Evolutionary conservation across 1,140 invertebrate genomes (phyloP), one percentile per base, ranked within the genome.

Genomic region (Cotesia glomerata): DNA sequence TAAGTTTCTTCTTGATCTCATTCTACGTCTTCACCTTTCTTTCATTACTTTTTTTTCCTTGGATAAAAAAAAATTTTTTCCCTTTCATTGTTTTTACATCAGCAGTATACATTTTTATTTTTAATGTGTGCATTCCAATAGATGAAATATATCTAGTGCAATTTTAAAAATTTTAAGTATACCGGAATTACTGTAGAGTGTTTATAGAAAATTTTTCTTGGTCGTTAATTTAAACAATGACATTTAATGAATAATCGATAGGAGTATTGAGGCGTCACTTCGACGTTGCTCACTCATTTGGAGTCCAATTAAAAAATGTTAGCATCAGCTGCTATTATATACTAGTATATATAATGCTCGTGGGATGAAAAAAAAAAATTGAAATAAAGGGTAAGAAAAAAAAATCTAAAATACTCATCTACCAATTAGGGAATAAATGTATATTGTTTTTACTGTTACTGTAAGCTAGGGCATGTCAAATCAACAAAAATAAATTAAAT

Each of bases 301-400:
- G 16, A 65, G 62, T 65, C 73, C 68, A 74, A 74, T 74, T 69
- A 74, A 74, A 68, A 69, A 66, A 35, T 45, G 58, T 65, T 65
- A 51, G 69, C 69, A 65, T 71, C 62, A 54, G 32, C 51, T 18
- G 49, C 39, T 18, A 34, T 18, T 49, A 52, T 13, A 32, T 26
- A n/a, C 52, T 52, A 32, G 16, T n/a, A 51, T 13, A 35, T 51
- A 39, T 26, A 62, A 13, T 13, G 34, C 39, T 66, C n/a, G 45
- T 18, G 14, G 39, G 18, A 51, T 49, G 52, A 51, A 51, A 66
- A 18, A 16, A 7, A 51, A 34, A 7, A 18, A 18, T 2, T 8
- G 18, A 49, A 51, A 9, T 45, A 45, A 14, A 9, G 39, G 16
- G 16, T 11, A 13, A 39, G 14, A 67, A 67, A 67, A 18, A 67